Conservation (phyloP, 2,888 invertebrate species). For the Volucella bombylans region DNA sequence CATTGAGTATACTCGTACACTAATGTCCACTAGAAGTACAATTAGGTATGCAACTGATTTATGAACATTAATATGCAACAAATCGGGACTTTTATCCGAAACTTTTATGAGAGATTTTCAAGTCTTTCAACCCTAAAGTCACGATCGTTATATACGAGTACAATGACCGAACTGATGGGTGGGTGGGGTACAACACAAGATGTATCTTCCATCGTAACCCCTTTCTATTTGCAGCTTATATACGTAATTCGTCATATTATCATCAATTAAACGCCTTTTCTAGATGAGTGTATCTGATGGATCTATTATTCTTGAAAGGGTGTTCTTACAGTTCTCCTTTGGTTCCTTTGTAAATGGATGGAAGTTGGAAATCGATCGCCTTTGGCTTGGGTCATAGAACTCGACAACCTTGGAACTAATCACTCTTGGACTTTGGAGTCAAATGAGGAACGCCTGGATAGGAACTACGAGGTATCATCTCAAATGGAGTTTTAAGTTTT, state of each 20-base stretch:
- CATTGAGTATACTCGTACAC: background rate
- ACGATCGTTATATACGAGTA: too few species aligned
- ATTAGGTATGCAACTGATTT: slow-evolving; percentile 51
- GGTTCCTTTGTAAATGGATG: background rate
- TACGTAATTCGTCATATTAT: slow-evolving; percentile 40
- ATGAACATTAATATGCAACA: slow-evolving; percentile 34
- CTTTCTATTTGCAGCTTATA: too few species aligned
- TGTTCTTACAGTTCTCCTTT: background rate
- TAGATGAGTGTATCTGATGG: slow-evolving; percentile 27
- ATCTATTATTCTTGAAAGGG: slow-evolving; percentile 13
- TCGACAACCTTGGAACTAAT: slow-evolving; percentile 7
- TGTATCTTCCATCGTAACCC: too few species aligned
- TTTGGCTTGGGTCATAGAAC: slow-evolving; percentile 20
- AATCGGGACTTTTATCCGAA: slow-evolving; percentile 33
- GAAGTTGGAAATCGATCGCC: slow-evolving; percentile 17
- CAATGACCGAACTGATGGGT: too few species aligned
- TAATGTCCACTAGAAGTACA: background rate
- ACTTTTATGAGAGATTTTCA: background rate
- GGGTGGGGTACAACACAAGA: too few species aligned
- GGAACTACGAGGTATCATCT: too few species aligned
- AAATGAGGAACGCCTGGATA: too few species aligned
- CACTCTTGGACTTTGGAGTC: background rate
- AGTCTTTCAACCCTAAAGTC: too few species aligned
- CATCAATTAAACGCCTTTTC: slow-evolving; percentile 53
- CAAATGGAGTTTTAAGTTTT: background rate